Evolutionary conservation across 2,797 vertebrate species (phyloP).

Genomic region (Choloepus didactylus): DNA sequence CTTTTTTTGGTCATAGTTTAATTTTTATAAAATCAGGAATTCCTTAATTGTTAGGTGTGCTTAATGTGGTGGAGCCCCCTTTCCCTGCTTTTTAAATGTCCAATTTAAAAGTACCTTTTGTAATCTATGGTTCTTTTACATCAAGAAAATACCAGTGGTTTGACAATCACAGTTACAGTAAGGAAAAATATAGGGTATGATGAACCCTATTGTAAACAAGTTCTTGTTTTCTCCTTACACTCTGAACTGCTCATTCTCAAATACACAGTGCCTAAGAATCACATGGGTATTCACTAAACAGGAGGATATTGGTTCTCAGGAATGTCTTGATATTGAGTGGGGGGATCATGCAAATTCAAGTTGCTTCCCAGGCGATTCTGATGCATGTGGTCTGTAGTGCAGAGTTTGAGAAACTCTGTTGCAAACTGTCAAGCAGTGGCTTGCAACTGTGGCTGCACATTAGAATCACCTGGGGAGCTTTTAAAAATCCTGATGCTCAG

Average conservation of each 20-base stretch:
- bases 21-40: conserved; percentile 50
- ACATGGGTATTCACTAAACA: neutral
- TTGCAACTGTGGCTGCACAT: neutral
- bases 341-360: neutral
- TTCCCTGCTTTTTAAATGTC: neutral
- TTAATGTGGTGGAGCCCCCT: neutral
- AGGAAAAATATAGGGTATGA: neutral
- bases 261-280: neutral
- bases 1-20: neutral
- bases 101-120: neutral
- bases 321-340: neutral
- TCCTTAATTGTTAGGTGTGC: neutral
- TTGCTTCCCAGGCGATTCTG: neutral
- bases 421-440: neutral
- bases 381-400: neutral
- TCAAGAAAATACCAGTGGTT: neutral
- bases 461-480: neutral
- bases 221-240: neutral
- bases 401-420: neutral
- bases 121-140: neutral
- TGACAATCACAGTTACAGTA: neutral
- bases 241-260: neutral
- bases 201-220: neutral
- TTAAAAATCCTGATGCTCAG: neutral
- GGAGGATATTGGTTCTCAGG: neutral